Base-by-base conservation (phyloP, 2,797 vertebrate genomes). In the Zenarchopterus dispar region DNA sequence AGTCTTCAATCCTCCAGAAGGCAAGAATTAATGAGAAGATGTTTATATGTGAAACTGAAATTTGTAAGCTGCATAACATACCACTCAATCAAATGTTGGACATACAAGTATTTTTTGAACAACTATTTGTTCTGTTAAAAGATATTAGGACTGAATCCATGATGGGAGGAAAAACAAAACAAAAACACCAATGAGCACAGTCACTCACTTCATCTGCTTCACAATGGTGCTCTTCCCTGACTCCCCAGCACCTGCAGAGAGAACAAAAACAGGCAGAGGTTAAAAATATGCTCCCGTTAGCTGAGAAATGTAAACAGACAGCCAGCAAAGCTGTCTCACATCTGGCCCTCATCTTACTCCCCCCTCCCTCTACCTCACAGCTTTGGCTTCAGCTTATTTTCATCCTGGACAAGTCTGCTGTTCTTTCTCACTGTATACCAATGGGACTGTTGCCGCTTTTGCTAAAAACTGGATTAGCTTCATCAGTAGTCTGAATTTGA, bases 181-280 rank as follows among this genome's bases (percentile, higher is more conserved):
- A n/a, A n/a, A n/a, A n/a, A n/a, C n/a, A n/a, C n/a, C n/a, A 87
- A 88, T 82, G 44, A 70, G 62, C 36, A 61, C 36, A 61, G 75
- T 71, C 47, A 92, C 94, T 94, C 80, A 95, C 94, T 95, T 95
- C 94, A 95, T 95, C 91, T 95, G 94, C 92, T 95, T 95, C 81
- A 95, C 94, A 87, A 95, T 94, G 89, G 94, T 95, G 87, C 94
- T 95, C 90, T 95, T 95, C 73, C 94, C 94, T 1, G 94, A 95
- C 89, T 95, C 94, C 42, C 94, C 94, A 80, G 94, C 94, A 92
- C 94, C 94, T 95, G 91, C 87, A 89, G 81, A 82, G 63, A 78
- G 85, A 91, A 90, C 80, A 90, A 89, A 91, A 89, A 89, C 80
- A 91, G 73, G 75, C 78, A 83, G 54, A 71, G 81, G 89, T 91